Percentiles rank a stretch among this genome's conserved stretches.
These are phyloP conservation scores for Pogona vitticeps DNA, from an alignment of 2,113 vertebrate species.

Conservation along the genomic window DNA sequence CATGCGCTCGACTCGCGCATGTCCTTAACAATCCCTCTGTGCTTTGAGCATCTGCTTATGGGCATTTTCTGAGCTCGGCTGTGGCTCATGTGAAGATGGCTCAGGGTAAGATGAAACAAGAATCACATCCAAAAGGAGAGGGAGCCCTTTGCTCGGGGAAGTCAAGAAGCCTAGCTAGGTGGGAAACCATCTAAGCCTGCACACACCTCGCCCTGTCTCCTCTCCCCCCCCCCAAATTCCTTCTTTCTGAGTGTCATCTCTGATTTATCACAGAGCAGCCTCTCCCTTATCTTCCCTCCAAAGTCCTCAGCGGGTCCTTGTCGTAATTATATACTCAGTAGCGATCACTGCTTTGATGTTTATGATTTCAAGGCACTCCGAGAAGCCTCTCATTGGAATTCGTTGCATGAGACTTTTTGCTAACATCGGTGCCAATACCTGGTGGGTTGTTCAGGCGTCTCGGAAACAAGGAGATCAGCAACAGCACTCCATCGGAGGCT, in stretches of 20 bases:
- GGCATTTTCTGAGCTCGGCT: neutral
- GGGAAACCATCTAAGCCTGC: neutral
- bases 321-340: constrained; percentile 32
- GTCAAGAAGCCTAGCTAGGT: neutral
- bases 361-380: constrained; percentile 14
- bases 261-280: neutral
- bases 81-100: accelerated
- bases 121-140: neutral
- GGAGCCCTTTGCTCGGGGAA: constrained; percentile 13
- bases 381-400: constrained; percentile 39
- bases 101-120: neutral
- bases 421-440: neutral
- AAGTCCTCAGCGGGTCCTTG: constrained; percentile 30
- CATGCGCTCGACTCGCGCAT: neutral
- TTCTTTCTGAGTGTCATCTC: neutral
- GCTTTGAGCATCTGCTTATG: neutral
- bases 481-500: neutral
- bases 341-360: constrained; percentile 20
- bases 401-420: neutral
- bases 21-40: neutral
- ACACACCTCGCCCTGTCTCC: neutral
- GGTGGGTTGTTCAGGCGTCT: neutral
- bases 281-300: constrained; percentile 3
- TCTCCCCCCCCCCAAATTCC: neutral
- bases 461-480: neutral